phyloP scores from a whole-genome alignment of 1,140 invertebrate genomes.

The Goniozus legneri region DNA sequence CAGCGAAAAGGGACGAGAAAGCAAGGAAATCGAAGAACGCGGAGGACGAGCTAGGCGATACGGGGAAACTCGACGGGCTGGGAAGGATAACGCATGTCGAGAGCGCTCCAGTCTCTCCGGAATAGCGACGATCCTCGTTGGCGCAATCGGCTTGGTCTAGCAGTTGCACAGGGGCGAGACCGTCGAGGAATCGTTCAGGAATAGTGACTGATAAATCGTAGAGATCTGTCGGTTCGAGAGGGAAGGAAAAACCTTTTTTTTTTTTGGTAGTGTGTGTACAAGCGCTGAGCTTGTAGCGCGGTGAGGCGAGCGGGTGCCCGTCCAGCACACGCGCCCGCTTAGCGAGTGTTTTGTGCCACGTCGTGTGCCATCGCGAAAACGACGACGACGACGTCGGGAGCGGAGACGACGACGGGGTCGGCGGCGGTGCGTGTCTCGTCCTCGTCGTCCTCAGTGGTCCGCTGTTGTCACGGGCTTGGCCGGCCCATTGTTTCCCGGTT shows the following conservation, averaged over 20 bases:
- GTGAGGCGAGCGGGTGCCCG: too few species aligned
- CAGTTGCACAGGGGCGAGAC: conserved; percentile 13
- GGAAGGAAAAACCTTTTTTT: not conserved
- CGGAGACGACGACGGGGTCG: conserved; percentile 15
- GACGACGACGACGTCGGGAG: conserved; percentile 10
- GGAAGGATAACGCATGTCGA: conserved; percentile 8
- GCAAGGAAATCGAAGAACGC: conserved; percentile 2
- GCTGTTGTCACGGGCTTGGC: too few species aligned
- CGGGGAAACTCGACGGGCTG: not conserved
- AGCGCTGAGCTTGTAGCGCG: not conserved
- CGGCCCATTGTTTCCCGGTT: too few species aligned
- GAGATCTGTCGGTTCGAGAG: not conserved
- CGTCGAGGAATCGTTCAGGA: not conserved
- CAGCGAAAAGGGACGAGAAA: conserved; percentile 2
- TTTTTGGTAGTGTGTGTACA: not conserved
- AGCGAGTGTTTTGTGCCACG: too few species aligned
- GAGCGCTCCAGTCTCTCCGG: too few species aligned
- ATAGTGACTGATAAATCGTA: not conserved
- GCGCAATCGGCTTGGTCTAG: too few species aligned
- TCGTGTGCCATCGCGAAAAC: not conserved
- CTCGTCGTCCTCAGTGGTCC: too few species aligned
- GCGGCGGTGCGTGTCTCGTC: too few species aligned
- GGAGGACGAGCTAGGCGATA: not conserved
- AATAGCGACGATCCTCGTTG: too few species aligned
- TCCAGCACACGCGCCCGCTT: too few species aligned